These are phyloP conservation scores for Dreissena polymorpha DNA, from an alignment of 1,140 invertebrate genomes.

Conservation along the genomic window DNA sequence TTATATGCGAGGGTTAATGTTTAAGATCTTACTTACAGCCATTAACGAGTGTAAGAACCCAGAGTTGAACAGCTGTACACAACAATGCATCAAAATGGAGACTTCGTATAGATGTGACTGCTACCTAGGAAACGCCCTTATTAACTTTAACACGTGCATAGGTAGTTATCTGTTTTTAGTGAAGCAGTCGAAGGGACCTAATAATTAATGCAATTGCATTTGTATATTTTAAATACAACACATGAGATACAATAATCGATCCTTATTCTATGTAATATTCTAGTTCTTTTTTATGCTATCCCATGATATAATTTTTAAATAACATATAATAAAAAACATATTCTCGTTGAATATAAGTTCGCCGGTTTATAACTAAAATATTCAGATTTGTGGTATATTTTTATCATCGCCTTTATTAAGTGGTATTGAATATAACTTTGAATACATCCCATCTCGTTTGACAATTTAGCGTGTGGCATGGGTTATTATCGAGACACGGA, in stretches of 20 bases:
- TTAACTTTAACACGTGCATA: conserved; percentile 35
- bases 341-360: neutral
- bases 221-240: neutral
- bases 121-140: conserved; percentile 57
- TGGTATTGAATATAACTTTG: too few species aligned
- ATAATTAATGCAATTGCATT: neutral
- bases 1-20: neutral
- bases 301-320: neutral
- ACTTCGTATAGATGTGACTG: conserved; percentile 70
- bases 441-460: too few species aligned
- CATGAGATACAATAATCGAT: neutral
- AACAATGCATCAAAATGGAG: conserved; percentile 68
- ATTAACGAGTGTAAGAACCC: conserved; percentile 67
- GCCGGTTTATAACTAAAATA: neutral
- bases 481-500: conserved; percentile 23
- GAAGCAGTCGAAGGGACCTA: neutral
- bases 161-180: conserved; percentile 31
- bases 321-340: too few species aligned
- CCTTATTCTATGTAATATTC: neutral
- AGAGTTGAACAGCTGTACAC: conserved; percentile 58
- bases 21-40: conserved; percentile 72
- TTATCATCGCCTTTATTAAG: too few species aligned
- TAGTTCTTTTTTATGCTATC: neutral
- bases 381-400: too few species aligned
- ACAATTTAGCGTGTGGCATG: conserved; percentile 9